phyloP scores from a whole-genome alignment of 2,113 vertebrate genomes.

The Dipodomys ordii region DNA sequence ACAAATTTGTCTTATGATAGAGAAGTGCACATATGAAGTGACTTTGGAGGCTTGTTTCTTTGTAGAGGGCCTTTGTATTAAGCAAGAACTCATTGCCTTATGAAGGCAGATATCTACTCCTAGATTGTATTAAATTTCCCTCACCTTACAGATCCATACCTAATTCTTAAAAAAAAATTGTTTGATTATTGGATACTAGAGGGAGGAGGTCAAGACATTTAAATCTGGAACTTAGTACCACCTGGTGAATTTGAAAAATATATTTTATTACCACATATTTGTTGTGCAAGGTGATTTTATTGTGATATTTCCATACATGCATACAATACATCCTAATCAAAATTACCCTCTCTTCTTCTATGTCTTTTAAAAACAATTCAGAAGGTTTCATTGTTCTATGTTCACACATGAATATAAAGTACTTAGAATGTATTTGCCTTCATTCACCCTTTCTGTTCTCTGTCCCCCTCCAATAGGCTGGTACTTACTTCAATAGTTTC shows the following conservation, averaged over 20 bases:
- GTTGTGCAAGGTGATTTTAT: too few relatives aligned
- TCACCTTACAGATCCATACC: not conserved
- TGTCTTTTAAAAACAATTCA: too few relatives aligned
- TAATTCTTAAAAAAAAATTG: not conserved
- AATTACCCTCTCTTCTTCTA: too few relatives aligned
- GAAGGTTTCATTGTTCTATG: too few relatives aligned
- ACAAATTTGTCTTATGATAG: not conserved
- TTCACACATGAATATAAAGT: too few relatives aligned
- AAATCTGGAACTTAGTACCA: not conserved
- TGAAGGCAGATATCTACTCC: not conserved
- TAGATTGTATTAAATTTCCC: not conserved
- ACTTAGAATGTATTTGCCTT: too few relatives aligned
- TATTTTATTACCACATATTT: too few relatives aligned
- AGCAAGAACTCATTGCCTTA: not conserved
- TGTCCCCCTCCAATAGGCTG: too few relatives aligned
- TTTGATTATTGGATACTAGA: not conserved
- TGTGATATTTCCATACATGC: too few relatives aligned
- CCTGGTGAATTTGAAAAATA: not conserved
- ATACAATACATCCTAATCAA: too few relatives aligned
- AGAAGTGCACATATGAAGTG: not conserved
- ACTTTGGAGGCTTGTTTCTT: not conserved
- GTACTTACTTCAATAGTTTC: not conserved
- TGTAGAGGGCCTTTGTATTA: not conserved
- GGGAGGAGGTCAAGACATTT: not conserved
- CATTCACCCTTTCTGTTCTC: too few relatives aligned